Evolutionary conservation across 53 echinoderm and acorn worm genomes (phyloP).

Genomic region (Echinarachnius parma): DNA sequence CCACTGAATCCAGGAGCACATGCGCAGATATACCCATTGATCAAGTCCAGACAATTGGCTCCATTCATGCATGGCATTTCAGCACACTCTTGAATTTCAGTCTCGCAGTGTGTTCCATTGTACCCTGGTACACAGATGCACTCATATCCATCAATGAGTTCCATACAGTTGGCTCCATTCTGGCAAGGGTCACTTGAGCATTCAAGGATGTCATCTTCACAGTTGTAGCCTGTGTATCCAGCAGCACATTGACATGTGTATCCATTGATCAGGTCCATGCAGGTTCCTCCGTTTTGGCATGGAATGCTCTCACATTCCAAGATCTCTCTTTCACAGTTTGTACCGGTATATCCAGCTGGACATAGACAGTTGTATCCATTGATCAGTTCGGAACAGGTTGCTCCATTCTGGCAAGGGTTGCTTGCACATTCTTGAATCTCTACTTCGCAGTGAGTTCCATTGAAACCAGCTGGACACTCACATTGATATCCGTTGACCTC

Average conservation of each 20-base stretch:
- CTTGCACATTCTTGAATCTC: slow-evolving; percentile 48
- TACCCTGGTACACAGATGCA: slow-evolving; percentile 48
- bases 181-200: slow-evolving; percentile 45
- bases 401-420: slow-evolving; percentile 43
- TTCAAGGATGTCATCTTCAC: slow-evolving; percentile 47
- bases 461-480: too few species aligned
- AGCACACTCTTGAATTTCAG: slow-evolving; percentile 46
- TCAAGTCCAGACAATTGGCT: slow-evolving; percentile 33
- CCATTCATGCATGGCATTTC: slow-evolving; percentile 51
- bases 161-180: slow-evolving; percentile 59
- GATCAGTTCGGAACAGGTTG: slow-evolving; percentile 16
- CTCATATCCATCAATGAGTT: slow-evolving; percentile 37
- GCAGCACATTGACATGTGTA: slow-evolving; percentile 38
- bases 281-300: slow-evolving; percentile 51
- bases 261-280: slow-evolving; percentile 29
- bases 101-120: slow-evolving; percentile 55
- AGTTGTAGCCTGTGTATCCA: slow-evolving; percentile 39
- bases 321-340: slow-evolving; percentile 33
- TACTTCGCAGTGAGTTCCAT: too few species aligned
- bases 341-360: slow-evolving; percentile 32
- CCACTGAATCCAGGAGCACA: slow-evolving; percentile 50
- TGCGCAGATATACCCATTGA: slow-evolving; percentile 7
- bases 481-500: too few species aligned
- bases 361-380: slow-evolving; percentile 47
- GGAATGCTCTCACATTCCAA: slow-evolving; percentile 28